These are phyloP conservation scores for Trisateles emortualis DNA, from an alignment of 2,888 invertebrate species.

Conservation along the genomic window DNA sequence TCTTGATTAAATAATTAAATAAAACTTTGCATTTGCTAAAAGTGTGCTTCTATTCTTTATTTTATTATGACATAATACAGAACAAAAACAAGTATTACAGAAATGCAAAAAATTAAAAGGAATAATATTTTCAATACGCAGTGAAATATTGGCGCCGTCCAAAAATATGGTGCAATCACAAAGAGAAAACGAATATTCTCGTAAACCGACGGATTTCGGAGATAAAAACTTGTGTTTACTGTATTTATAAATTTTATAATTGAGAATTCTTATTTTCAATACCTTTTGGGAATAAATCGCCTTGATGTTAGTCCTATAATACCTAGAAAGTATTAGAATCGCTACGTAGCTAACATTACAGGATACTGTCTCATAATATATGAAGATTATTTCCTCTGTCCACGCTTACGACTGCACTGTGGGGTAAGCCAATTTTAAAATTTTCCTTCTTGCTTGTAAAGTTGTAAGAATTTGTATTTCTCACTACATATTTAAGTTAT, in stretches of 20 bases:
- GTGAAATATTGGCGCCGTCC: neutral
- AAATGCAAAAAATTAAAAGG: too few relatives aligned
- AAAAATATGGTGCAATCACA: neutral
- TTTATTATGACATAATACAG: too few relatives aligned
- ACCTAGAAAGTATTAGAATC: conserved; percentile 19
- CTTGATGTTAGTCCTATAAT: too few relatives aligned
- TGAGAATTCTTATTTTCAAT: too few relatives aligned
- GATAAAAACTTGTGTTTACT: too few relatives aligned
- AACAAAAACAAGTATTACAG: too few relatives aligned
- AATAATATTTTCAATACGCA: neutral
- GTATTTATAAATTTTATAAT: too few relatives aligned
- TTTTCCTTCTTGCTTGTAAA: neutral
- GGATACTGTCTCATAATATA: conserved; percentile 31
- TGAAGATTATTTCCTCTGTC: conserved; percentile 35
- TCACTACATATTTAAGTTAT: neutral
- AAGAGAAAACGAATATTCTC: neutral
- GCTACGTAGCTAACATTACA: conserved; percentile 27
- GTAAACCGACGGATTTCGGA: too few relatives aligned
- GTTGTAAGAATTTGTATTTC: neutral
- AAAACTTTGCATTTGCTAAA: too few relatives aligned
- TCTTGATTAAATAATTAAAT: too few relatives aligned
- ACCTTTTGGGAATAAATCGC: too few relatives aligned
- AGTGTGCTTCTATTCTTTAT: too few relatives aligned
- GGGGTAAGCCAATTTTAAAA: conserved; percentile 27
- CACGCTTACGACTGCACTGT: conserved; percentile 25